A percentile compares a stretch with the other conserved stretches of the same genome.
Conservation (phyloP, 2,113 vertebrate species). For the Hystrix brachyura region DNA sequence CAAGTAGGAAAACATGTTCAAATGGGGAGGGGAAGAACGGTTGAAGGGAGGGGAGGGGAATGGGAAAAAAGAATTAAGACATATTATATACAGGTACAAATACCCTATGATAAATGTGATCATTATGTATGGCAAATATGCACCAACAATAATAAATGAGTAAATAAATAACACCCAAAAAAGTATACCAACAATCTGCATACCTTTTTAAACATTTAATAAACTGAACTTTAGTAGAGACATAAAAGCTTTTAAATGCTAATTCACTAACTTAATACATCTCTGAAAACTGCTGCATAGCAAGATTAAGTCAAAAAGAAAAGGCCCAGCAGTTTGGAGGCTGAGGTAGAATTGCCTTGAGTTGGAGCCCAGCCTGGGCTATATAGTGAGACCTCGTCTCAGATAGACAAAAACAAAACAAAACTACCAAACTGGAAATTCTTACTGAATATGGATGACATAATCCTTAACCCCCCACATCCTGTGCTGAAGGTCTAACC, state of each 20-base stretch:
- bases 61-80: not conserved
- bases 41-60: not conserved
- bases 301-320: not conserved
- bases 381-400: not conserved
- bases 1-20: not conserved
- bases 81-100: too few relatives aligned
- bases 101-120: too few relatives aligned
- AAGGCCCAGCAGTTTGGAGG: not conserved
- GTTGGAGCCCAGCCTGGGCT: not conserved
- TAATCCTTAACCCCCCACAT: not conserved
- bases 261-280: not conserved
- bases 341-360: not conserved
- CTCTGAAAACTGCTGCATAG: not conserved
- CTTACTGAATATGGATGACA: constrained; percentile 1
- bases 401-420: not conserved
- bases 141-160: too few relatives aligned
- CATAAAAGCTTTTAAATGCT: not conserved
- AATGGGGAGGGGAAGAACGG: not conserved
- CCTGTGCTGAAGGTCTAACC: not conserved
- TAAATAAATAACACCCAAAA: not conserved
- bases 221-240: not conserved
- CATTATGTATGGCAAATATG: too few relatives aligned
- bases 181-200: not conserved
- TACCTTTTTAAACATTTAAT: not conserved
- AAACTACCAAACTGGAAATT: constrained; percentile 52